A percentile compares a stretch with the other conserved stretches of the same genome.
Evolutionary conservation across 2,113 vertebrate genomes (phyloP).

Genomic region (Castor canadensis): DNA sequence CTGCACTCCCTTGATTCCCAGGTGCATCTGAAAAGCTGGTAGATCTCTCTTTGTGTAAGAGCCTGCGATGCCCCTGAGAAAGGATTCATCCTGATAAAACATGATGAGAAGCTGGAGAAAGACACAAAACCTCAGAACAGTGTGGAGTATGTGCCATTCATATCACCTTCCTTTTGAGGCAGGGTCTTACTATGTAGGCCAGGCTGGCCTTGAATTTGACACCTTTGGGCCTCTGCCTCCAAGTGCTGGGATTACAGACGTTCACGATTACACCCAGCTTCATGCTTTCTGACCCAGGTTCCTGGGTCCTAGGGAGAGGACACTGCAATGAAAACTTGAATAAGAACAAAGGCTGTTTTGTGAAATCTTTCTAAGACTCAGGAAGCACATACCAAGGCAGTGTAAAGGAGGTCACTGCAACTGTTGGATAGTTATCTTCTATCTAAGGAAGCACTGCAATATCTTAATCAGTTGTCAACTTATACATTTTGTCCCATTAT

Average conservation of each 20-base stretch:
- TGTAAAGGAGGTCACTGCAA: neutral
- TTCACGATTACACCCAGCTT: no score
- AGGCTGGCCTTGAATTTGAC: no score
- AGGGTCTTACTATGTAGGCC: no score
- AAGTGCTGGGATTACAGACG: no score
- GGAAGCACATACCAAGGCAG: neutral
- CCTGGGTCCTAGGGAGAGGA: neutral
- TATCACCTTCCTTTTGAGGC: neutral
- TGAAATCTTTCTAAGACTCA: neutral
- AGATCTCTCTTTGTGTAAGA: neutral
- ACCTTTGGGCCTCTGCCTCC: no score
- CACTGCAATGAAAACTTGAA: neutral
- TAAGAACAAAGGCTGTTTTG: neutral
- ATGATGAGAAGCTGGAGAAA: neutral
- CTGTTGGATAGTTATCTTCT: neutral
- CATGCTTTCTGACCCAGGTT: neutral
- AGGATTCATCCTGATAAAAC: neutral
- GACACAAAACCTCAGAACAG: neutral
- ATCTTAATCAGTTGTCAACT: neutral
- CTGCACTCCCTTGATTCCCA: neutral
- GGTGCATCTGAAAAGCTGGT: neutral
- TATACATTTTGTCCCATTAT: neutral
- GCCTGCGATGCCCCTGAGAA: neutral
- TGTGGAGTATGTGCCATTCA: neutral
- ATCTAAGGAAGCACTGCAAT: no score